Evolutionary conservation across 1,140 invertebrate genomes (phyloP), one percentile per base, ranked within the genome.

Genomic region (Drosophila subobscura): DNA sequence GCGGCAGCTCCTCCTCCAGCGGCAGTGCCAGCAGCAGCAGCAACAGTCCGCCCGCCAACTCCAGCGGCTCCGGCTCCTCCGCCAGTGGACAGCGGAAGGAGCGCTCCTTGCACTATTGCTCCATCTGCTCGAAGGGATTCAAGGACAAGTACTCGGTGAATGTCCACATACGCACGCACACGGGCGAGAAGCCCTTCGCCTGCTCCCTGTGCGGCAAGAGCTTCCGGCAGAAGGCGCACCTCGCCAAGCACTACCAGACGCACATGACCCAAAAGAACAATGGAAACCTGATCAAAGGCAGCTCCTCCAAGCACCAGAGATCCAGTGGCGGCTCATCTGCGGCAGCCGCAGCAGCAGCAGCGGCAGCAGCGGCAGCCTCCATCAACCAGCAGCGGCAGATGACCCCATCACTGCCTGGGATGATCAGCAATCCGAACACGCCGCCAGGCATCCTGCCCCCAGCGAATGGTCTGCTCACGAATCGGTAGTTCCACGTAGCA

Each of bases 191-290:
- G 86, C 97, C 97, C 0, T 98, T 98, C 89, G 94, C 96, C 5
- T 98, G 97, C 89, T 96, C 95, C 7, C 92, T 97, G 14, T 98
- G 97, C 79, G 96, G 96, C 47, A 98, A 97, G 89, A 97, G 96
- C 76, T 98, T 98, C 92, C 94, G 98, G 14, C 98, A 99, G 92
- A 99, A 99, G 91, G 98, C 98, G 0, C 98, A 99, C 91, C 93
- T 99, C 54, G 98, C 98, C 56, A 99, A 99, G 91, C 98, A 99
- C 92, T 98, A 99, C 91, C 97, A 98, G 92, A 99, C 98, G 16
- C 98, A 99, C 92, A 95, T 96, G 63, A 95, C 96, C 6, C 95
- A 96, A 86, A 96, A 96, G 84, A 95, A 93, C 42, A 91, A 91
- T 29, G 89, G 90, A 6, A 88, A 49, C 79, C 78, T 91, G 27